phyloP scores from a whole-genome alignment of 2,113 vertebrate species.

The Prochilodus magdalenae region DNA sequence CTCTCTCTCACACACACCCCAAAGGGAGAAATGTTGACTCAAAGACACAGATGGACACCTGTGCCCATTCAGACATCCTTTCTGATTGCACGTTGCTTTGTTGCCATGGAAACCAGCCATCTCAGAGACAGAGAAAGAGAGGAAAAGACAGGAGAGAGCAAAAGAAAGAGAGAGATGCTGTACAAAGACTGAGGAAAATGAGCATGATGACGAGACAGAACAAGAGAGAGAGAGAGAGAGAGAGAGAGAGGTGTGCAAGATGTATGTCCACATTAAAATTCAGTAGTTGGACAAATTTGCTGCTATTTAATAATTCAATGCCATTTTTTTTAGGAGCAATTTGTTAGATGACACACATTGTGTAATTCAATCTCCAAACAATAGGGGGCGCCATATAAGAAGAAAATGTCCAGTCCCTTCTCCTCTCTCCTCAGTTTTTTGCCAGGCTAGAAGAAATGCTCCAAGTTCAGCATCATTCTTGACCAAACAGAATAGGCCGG shows the following conservation, averaged over 20 bases:
- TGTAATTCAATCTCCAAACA: no score
- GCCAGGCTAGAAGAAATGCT: no score
- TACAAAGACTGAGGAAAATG: not conserved
- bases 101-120: conserved; percentile 29
- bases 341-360: no score
- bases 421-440: no score
- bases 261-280: not conserved
- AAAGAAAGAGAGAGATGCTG: not conserved
- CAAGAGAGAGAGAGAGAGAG: not conserved
- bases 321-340: no score
- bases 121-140: not conserved
- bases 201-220: not conserved
- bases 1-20: conserved; percentile 3
- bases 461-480: no score
- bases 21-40: not conserved
- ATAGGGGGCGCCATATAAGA: no score
- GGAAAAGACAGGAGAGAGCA: conserved; percentile 4
- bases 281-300: not conserved
- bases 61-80: conserved; percentile 26
- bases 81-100: conserved; percentile 36
- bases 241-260: not conserved
- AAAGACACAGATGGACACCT: conserved; percentile 19
- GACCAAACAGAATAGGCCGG: no score
- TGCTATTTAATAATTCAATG: not conserved
- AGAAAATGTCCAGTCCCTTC: no score